These are phyloP conservation scores for Schizaphis graminum DNA, from an alignment of 2,888 invertebrate species.

Conservation along the genomic window DNA sequence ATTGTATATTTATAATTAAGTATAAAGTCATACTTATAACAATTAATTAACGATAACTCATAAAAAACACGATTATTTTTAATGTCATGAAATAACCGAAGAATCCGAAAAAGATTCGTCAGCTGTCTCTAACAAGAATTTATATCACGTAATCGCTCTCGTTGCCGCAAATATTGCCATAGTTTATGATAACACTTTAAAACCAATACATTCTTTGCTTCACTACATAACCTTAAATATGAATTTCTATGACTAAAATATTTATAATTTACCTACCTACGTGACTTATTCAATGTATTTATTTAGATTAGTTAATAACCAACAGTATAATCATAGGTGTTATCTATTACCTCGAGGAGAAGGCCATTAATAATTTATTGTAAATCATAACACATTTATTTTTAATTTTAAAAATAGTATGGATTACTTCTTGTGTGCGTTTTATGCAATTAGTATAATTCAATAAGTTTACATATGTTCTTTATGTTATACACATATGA, in stretches of 20 bases:
- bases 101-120: not conserved
- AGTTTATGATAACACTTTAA: not conserved
- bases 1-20: not conserved
- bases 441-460: not conserved
- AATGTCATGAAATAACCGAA: not conserved
- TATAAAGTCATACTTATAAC: not conserved
- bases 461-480: not conserved
- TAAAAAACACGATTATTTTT: not conserved
- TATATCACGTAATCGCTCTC: not conserved
- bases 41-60: not conserved
- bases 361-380: not conserved
- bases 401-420: not conserved
- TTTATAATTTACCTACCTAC: not conserved
- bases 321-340: not conserved
- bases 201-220: not conserved
- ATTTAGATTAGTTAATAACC: not conserved
- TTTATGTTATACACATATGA: not conserved
- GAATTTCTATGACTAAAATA: not conserved
- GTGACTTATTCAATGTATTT: not conserved
- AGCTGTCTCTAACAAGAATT: not conserved
- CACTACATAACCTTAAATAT: not conserved
- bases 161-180: not conserved
- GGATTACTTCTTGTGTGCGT: not conserved
- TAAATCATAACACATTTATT: not conserved
- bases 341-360: not conserved